A percentile compares a stretch with the other conserved stretches of the same genome.
Conservation (phyloP, 2,113 vertebrate genomes). For the Microcebus tavaratra region DNA sequence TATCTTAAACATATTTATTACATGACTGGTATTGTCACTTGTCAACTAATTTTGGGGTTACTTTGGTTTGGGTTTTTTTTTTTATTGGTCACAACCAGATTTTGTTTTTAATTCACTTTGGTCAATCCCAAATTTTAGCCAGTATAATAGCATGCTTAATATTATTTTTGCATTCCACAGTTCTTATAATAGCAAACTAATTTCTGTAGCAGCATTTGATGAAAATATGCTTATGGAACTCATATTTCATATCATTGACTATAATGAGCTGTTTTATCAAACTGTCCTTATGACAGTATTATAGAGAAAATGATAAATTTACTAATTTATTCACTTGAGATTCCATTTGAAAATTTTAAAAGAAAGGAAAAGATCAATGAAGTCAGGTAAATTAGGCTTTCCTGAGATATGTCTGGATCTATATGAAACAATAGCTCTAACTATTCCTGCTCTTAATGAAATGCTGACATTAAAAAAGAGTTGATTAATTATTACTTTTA, state of each 20-base stretch:
- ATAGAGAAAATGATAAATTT: constrained; percentile 90
- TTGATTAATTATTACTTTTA: constrained; percentile 80
- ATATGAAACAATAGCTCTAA: constrained; percentile 81
- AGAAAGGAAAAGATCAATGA: constrained; percentile 82
- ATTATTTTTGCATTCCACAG: constrained; percentile 86
- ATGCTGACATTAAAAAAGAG: constrained; percentile 78
- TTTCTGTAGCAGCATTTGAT: constrained; percentile 87
- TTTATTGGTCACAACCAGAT: constrained; percentile 50
- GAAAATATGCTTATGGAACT: constrained; percentile 89
- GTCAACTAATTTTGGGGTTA: constrained; percentile 75
- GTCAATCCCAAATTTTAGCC: constrained; percentile 80
- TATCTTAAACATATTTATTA: constrained; percentile 71
- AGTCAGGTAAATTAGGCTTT: constrained; percentile 82
- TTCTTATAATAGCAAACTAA: constrained; percentile 87
- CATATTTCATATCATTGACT: constrained; percentile 91
- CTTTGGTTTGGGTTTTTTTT: constrained; percentile 48
- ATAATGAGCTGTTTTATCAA: constrained; percentile 93
- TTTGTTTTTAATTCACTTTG: constrained; percentile 73
- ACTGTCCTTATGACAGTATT: constrained; percentile 88
- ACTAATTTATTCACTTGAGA: constrained; percentile 89
- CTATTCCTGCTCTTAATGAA: constrained; percentile 78
- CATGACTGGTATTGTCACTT: constrained; percentile 70
- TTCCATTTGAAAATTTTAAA: constrained; percentile 85
- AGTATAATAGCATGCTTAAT: constrained; percentile 83
- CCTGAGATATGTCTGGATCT: constrained; percentile 77